A percentile compares a stretch with the other conserved stretches of the same genome.
These are phyloP conservation scores for Pristionchus japonicus DNA, from an alignment of 2,888 invertebrate species.

Conservation along the genomic window DNA sequence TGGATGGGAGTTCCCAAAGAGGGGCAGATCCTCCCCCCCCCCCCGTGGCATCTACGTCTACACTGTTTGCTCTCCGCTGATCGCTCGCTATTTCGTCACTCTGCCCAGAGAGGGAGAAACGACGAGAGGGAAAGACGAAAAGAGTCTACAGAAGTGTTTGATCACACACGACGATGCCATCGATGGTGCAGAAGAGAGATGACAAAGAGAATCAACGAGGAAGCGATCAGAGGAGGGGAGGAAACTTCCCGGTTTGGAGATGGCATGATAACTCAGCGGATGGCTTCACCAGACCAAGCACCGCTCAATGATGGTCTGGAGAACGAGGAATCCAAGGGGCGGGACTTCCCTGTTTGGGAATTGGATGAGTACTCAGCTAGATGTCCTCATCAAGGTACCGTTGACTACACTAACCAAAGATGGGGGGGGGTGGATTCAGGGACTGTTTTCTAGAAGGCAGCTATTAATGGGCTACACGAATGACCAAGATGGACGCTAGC, in stretches of 20 bases:
- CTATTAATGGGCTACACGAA: too few species aligned
- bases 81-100: background rate
- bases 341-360: background rate
- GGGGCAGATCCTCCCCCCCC: background rate
- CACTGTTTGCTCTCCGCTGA: background rate
- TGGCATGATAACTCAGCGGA: background rate
- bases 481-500: background rate
- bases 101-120: background rate
- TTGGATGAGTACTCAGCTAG: background rate
- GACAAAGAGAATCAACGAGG: constrained; percentile 36
- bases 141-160: constrained; percentile 35
- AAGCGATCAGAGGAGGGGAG: background rate
- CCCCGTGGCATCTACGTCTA: background rate
- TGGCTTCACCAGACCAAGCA: background rate
- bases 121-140: background rate
- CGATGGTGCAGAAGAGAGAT: constrained; percentile 35
- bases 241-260: constrained; percentile 23
- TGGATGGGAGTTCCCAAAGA: background rate
- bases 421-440: background rate
- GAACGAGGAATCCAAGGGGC: background rate
- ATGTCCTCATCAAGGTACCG: too few species aligned
- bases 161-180: constrained; percentile 30
- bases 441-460: too few species aligned
- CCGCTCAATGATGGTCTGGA: background rate
- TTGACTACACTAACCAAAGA: too few species aligned